These are phyloP conservation scores for Lophura nycthemera DNA, from an alignment of 2,113 vertebrate genomes.

Conservation along the genomic window DNA sequence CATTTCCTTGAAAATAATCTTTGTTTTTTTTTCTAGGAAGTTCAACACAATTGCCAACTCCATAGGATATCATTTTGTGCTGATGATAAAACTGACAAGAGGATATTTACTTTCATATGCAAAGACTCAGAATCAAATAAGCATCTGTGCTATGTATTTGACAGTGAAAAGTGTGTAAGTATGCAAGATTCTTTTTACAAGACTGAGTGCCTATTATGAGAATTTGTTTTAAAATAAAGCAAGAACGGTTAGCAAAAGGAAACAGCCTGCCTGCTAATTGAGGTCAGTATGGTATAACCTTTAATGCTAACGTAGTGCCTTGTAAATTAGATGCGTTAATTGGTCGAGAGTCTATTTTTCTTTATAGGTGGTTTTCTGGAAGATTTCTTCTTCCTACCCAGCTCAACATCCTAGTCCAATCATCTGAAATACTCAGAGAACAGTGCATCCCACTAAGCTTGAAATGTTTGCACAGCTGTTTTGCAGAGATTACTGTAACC, in stretches of 20 bases:
- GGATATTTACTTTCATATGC: slow-evolving; percentile 99
- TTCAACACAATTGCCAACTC: slow-evolving; percentile 95
- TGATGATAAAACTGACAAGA: slow-evolving; percentile 98
- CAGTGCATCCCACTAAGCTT: background rate
- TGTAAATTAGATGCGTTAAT: background rate
- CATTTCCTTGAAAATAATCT: background rate
- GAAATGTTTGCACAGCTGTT: slow-evolving; percentile 38
- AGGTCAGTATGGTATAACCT: background rate
- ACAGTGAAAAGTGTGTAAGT: slow-evolving; percentile 99
- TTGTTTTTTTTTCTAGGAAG: slow-evolving; percentile 83
- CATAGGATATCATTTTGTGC: slow-evolving; percentile 99
- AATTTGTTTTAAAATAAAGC: background rate
- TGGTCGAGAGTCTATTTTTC: background rate
- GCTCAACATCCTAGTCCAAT: background rate
- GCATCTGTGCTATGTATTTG: slow-evolving; percentile 98
- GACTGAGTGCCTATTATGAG: background rate
- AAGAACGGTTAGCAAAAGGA: background rate
- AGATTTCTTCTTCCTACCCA: background rate
- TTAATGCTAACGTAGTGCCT: background rate
- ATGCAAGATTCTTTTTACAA: slow-evolving; percentile 36
- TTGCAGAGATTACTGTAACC: background rate
- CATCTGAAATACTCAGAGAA: rapidly evolving
- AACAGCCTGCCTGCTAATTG: slow-evolving; percentile 7
- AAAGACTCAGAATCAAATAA: slow-evolving; percentile 98
- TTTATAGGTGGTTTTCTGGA: background rate